Evolutionary conservation across 1,140 invertebrate species (phyloP).

Genomic region (Monomorium pharaonis): DNA sequence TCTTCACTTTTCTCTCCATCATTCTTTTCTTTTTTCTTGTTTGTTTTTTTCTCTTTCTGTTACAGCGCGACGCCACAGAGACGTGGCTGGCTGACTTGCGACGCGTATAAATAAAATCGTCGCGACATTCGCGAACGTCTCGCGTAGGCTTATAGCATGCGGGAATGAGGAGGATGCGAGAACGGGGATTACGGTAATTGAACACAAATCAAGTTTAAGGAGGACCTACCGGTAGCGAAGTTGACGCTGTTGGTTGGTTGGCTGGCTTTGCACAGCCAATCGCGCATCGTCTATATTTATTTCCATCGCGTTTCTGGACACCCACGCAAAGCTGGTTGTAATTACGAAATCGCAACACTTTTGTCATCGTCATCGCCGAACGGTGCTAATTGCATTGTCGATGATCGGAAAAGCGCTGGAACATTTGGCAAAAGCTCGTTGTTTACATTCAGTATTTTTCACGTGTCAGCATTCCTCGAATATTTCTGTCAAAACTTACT

Average conservation of each 20-base stretch:
- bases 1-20: conserved; percentile 41
- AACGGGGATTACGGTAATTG: conserved; percentile 80
- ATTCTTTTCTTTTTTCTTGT: conserved; percentile 1
- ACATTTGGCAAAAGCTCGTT: conserved; percentile 56
- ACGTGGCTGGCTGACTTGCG: conserved; percentile 78
- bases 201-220: conserved; percentile 84
- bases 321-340: conserved; percentile 65
- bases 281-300: conserved; percentile 61
- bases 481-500: conserved; percentile 9
- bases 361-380: conserved; percentile 48
- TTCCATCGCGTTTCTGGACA: conserved; percentile 49
- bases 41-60: conserved; percentile 45
- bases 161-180: background rate
- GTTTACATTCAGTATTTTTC: conserved; percentile 65
- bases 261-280: background rate
- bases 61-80: conserved; percentile 68
- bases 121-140: conserved; percentile 70
- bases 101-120: conserved; percentile 84
- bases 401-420: conserved; percentile 29
- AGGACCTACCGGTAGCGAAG: conserved; percentile 55
- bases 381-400: conserved; percentile 64
- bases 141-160: conserved; percentile 67
- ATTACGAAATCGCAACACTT: conserved; percentile 57
- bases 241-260: conserved; percentile 14
- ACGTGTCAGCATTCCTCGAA: background rate